Evolutionary conservation across 2,888 invertebrate genomes (phyloP).

Genomic region (Ligdia adustata): DNA sequence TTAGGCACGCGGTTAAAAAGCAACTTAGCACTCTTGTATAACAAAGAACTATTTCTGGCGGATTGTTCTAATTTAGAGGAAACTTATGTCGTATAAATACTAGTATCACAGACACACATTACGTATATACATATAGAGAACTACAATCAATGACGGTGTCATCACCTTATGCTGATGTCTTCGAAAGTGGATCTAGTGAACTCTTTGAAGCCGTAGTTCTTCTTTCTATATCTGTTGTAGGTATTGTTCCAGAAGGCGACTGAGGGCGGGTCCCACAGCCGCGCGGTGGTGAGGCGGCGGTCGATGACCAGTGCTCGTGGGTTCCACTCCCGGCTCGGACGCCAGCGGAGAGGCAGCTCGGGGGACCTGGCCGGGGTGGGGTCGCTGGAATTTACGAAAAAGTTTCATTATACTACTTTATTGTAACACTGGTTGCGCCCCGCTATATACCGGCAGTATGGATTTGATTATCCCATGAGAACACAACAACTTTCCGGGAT

Average conservation of each 20-base stretch:
- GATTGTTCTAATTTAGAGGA: too few species aligned
- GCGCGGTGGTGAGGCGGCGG: slow-evolving; percentile 54
- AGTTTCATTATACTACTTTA: slow-evolving; percentile 10
- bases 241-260: slow-evolving; percentile 69
- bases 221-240: slow-evolving; percentile 64
- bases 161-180: slow-evolving; percentile 15
- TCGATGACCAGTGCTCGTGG: slow-evolving; percentile 69
- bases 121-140: too few species aligned
- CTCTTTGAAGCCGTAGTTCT: slow-evolving; percentile 46
- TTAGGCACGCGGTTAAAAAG: too few species aligned
- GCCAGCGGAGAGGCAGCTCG: slow-evolving; percentile 65
- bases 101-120: too few species aligned
- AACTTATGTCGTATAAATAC: too few species aligned
- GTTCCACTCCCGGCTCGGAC: slow-evolving; percentile 60
- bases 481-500: too few species aligned
- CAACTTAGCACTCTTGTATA: too few species aligned
- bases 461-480: too few species aligned
- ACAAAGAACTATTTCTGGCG: too few species aligned
- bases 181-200: slow-evolving; percentile 23
- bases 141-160: too few species aligned
- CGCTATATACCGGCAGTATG: too few species aligned
- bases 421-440: neutral
- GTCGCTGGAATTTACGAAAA: slow-evolving; percentile 56
- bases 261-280: slow-evolving; percentile 60
- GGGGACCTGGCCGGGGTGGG: slow-evolving; percentile 63